phyloP scores from a whole-genome alignment of 2,113 vertebrate species.

The Irena cyanogastra region DNA sequence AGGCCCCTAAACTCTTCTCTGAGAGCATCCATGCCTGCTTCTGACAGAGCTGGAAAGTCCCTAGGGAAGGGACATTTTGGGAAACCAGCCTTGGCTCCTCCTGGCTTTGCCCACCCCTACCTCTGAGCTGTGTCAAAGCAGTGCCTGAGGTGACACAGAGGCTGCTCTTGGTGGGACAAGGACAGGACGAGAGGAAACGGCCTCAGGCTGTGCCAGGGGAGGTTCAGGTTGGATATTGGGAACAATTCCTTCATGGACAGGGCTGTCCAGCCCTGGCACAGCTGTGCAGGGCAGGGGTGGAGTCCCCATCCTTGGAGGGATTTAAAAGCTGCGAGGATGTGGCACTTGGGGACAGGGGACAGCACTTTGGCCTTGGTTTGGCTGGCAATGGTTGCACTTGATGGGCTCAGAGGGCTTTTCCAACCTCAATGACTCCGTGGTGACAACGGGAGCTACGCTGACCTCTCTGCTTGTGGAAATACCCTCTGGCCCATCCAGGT shows the following conservation, averaged over 20 bases:
- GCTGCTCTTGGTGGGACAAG: background rate
- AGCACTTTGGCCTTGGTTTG: background rate
- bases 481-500: background rate
- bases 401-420: background rate
- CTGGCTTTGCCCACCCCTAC: background rate
- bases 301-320: background rate
- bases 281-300: background rate
- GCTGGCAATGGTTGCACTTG: background rate
- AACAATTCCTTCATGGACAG: background rate
- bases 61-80: fast-evolving
- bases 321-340: background rate
- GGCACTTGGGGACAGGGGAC: background rate
- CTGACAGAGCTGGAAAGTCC: background rate
- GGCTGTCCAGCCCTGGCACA: background rate
- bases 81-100: background rate
- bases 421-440: background rate
- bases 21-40: background rate
- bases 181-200: background rate
- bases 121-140: background rate
- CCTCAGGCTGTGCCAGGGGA: background rate
- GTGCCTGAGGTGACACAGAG: background rate
- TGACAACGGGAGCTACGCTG: fast-evolving
- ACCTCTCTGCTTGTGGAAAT: background rate
- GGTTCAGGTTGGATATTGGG: background rate
- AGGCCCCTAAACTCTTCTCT: background rate